Base-by-base conservation (phyloP, 2,113 vertebrate species). In the Malurus melanocephalus region DNA sequence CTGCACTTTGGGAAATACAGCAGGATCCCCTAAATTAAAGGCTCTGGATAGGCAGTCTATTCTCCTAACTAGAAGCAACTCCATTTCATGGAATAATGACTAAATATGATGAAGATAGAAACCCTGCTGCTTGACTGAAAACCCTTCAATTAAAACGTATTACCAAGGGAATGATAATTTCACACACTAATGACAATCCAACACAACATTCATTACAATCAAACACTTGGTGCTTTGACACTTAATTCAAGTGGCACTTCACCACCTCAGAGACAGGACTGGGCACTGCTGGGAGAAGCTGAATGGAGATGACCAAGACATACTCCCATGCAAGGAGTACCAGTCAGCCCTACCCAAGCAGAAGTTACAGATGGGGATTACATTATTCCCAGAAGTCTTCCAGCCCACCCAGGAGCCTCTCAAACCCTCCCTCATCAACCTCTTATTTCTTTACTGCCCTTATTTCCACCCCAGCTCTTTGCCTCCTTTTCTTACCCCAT, bases 121-220 rank as follows among this genome's bases (percentile, higher is more conserved):
- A 91, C 38, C 83, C 69, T 53, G 84, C 66, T 88, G 88, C 74
- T 93, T 5, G 1, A 51, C 51, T 92, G 83, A 84, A 92, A 92
- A 84, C 42, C 38, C 32, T 82, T 88, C 93, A 92, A 88, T 93
- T 95, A 93, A 92, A 89, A 52, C 49, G 20, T 33, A 80, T 79
- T 81, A 81, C 23, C 40, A 72, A 12, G 42, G 38, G 73, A 89
- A 90, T 11, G 43, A 61, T 52, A 78, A 91, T 93, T 92, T 91
- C 83, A 86, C 55, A 78, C 40, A n/a, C 51, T 84, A 69, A 81
- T 72, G 73, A 80, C 89, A 86, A 77, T 51, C 8, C 88, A 91
- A 65, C 57, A 53, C 23, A 75, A 64, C 62, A 69, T 61, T 91
- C 42, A 86, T 81, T 75, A 72, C 4, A 61, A 69, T 76, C 74